Conservation (phyloP, 2,797 vertebrate species). For the Chanos chanos region DNA sequence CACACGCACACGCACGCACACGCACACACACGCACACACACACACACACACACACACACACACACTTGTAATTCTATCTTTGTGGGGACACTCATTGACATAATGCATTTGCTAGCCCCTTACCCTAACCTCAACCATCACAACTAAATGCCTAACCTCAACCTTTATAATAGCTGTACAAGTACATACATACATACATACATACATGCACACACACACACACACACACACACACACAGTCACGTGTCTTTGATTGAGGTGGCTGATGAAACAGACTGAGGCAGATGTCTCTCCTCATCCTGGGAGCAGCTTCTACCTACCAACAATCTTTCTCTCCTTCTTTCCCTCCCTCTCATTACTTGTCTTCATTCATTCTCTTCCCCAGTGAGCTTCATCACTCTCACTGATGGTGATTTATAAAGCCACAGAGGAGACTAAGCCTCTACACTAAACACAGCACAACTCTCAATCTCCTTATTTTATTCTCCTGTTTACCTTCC, state of each 20-base stretch:
- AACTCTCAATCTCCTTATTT: too few relatives aligned
- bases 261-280: constrained; percentile 28
- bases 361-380: too few relatives aligned
- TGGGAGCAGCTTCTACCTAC: constrained; percentile 3
- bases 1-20: background rate
- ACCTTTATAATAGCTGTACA: too few relatives aligned
- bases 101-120: constrained; percentile 51
- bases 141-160: too few relatives aligned
- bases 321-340: too few relatives aligned
- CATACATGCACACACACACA: background rate
- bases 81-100: too few relatives aligned
- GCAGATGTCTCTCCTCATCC: constrained; percentile 14
- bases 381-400: too few relatives aligned
- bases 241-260: background rate
- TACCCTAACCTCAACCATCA: too few relatives aligned
- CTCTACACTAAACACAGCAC: too few relatives aligned
- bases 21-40: constrained; percentile 48
- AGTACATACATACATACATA: background rate
- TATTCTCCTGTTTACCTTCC: too few relatives aligned
- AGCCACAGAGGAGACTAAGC: background rate
- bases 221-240: background rate
- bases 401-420: too few relatives aligned
- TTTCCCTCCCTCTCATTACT: background rate
- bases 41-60: constrained; percentile 27
- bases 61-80: constrained; percentile 58